These are phyloP conservation scores for Drosophila aff. DNA, from an alignment of 1,140 invertebrate genomes.

Conservation along the genomic window DNA sequence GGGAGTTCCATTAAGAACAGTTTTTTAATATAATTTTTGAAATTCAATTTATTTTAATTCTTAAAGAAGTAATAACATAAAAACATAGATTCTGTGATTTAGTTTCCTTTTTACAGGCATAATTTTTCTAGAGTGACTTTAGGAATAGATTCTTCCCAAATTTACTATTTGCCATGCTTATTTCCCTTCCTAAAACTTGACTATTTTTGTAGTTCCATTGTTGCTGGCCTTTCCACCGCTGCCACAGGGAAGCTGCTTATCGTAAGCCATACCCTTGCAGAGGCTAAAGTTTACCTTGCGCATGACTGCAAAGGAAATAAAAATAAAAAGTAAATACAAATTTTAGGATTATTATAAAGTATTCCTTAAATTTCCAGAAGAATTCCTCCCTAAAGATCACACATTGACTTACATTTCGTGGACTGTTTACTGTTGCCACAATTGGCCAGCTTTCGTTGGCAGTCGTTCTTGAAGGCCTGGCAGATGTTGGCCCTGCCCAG, in stretches of 20 bases:
- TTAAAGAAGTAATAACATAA: constrained; percentile 11
- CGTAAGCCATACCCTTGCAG: constrained; percentile 20
- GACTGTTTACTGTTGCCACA: constrained; percentile 14
- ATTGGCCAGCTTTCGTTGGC: constrained; percentile 20
- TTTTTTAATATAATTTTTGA: not conserved
- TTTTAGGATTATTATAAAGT: not conserved
- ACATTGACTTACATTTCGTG: constrained; percentile 12
- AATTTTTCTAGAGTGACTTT: too few species aligned
- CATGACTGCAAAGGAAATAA: constrained; percentile 17
- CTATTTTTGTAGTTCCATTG: not conserved
- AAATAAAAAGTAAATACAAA: not conserved
- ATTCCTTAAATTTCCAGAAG: not conserved
- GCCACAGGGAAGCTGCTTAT: constrained; percentile 22
- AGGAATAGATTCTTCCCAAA: not conserved
- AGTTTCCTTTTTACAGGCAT: too few species aligned
- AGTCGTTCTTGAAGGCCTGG: constrained; percentile 34
- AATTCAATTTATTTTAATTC: not conserved
- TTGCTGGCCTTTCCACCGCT: not conserved
- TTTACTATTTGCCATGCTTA: too few species aligned
- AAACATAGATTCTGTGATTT: too few species aligned
- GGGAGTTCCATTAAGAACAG: constrained; percentile 28
- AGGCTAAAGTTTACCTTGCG: constrained; percentile 18
- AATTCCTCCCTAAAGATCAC: not conserved
- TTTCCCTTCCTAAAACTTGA: not conserved
- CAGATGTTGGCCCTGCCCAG: constrained; percentile 46